phyloP scores from a whole-genome alignment of 1,140 invertebrate genomes.

The Melanaphis sacchari region DNA sequence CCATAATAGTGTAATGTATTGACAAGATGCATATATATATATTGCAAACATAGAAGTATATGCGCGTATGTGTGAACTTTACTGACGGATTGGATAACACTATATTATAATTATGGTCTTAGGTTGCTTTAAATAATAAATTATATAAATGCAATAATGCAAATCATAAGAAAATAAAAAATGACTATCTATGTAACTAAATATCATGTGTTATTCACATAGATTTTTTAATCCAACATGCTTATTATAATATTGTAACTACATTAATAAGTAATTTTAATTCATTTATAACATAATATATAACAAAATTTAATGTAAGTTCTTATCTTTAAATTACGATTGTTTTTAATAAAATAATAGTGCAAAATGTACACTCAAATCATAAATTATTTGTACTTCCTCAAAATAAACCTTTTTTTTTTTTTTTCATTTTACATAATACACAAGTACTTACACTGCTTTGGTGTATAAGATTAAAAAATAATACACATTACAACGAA shows the following conservation, averaged over 20 bases:
- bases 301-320: neutral
- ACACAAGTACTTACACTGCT: too few species aligned
- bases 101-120: neutral
- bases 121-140: neutral
- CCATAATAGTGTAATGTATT: neutral
- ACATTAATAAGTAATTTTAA: neutral
- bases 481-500: neutral
- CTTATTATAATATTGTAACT: neutral
- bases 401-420: neutral
- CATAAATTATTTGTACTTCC: neutral
- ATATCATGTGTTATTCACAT: neutral
- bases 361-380: neutral
- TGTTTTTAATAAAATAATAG: neutral
- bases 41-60: neutral
- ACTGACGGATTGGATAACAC: neutral
- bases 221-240: neutral
- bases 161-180: neutral
- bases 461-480: too few species aligned
- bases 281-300: neutral
- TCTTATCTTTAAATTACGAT: neutral
- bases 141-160: slow-evolving; percentile 9
- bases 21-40: neutral
- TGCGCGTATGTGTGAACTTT: neutral
- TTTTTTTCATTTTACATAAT: neutral
- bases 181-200: neutral